phyloP scores from a whole-genome alignment of 2,113 vertebrate genomes.

The Python bivittatus region DNA sequence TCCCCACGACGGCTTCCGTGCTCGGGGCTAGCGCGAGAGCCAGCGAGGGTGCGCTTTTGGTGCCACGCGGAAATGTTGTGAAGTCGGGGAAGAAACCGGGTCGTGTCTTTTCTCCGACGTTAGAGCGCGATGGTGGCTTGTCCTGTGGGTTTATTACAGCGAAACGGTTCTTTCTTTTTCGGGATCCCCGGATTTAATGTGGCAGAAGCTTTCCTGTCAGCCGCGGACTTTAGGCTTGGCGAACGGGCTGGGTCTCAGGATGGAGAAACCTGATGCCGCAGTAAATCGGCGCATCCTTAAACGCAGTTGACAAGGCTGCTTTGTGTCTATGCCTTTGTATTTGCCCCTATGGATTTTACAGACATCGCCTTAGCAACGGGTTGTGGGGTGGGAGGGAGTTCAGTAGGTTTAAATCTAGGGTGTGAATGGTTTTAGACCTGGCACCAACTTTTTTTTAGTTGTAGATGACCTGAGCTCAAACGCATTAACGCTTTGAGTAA shows the following conservation, averaged over 20 bases:
- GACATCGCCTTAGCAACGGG: not conserved
- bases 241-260: not conserved
- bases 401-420: not conserved
- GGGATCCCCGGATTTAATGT: not conserved
- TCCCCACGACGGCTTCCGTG: not conserved
- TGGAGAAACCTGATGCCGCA: not conserved
- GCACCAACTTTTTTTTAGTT: not conserved
- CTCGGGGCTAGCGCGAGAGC: not conserved
- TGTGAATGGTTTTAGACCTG: not conserved
- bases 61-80: not conserved
- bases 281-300: not conserved
- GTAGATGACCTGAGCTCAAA: too few relatives aligned
- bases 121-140: not conserved
- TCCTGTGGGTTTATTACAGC: not conserved
- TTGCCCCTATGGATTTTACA: not conserved
- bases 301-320: not conserved
- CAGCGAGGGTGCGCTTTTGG: not conserved
- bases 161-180: not conserved
- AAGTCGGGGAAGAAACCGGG: not conserved
- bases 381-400: not conserved
- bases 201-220: not conserved
- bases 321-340: not conserved
- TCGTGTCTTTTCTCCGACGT: not conserved
- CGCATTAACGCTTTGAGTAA: too few relatives aligned
- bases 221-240: not conserved